phyloP scores from a whole-genome alignment of 1,140 invertebrate species.

The Cydia splendana region DNA sequence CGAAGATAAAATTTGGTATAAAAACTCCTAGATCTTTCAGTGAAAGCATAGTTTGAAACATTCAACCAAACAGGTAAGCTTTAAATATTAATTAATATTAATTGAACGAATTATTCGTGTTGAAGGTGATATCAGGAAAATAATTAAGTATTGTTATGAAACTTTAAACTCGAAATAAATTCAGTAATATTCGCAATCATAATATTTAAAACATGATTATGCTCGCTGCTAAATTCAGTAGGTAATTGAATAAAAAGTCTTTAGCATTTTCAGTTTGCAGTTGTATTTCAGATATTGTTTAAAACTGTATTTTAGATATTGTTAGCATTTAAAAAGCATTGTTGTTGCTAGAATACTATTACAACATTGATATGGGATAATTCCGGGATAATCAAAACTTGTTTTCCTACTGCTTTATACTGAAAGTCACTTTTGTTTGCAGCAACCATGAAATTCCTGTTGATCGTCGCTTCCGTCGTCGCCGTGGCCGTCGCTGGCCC shows the following conservation, averaged over 20 bases:
- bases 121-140: background rate
- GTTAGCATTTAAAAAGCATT: too few species aligned
- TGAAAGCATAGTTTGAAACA: constrained; percentile 28
- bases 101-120: background rate
- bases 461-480: constrained; percentile 40
- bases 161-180: background rate
- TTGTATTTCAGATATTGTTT: too few species aligned
- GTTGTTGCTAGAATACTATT: too few species aligned
- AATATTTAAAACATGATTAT: background rate
- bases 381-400: too few species aligned
- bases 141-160: background rate
- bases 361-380: too few species aligned
- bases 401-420: too few species aligned
- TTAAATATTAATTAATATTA: background rate
- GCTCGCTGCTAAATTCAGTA: constrained; percentile 28
- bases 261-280: background rate
- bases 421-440: background rate
- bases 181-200: background rate
- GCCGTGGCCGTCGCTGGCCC: constrained; percentile 44
- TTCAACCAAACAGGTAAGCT: constrained; percentile 23
- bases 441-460: constrained; percentile 41
- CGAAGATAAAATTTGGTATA: constrained; percentile 18
- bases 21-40: background rate
- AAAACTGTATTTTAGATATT: too few species aligned
- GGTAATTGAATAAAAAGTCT: too few species aligned